Evolutionary conservation across 2,797 vertebrate genomes (phyloP).

Genomic region (Centropyge bicolor): DNA sequence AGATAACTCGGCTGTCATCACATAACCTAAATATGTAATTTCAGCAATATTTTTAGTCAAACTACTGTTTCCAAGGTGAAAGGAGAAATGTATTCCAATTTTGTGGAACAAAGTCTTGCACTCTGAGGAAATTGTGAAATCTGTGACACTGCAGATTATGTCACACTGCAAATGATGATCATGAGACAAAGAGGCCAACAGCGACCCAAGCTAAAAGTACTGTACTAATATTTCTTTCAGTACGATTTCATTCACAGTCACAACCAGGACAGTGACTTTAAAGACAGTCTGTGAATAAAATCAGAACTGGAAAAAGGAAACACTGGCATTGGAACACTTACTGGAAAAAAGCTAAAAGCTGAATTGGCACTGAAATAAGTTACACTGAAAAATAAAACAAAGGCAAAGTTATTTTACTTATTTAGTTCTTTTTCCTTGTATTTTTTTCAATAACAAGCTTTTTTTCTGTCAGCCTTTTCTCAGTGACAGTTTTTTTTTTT

Average conservation of each 20-base stretch:
- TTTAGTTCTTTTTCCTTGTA: too few relatives aligned
- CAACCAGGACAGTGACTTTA: neutral
- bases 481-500: too few relatives aligned
- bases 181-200: constrained; percentile 4
- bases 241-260: neutral
- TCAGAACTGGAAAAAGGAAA: neutral
- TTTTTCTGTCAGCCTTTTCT: too few relatives aligned
- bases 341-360: too few relatives aligned
- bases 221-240: neutral
- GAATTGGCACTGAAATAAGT: neutral
- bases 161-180: neutral
- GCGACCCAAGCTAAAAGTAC: neutral
- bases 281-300: neutral
- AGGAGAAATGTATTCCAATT: neutral
- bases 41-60: too few relatives aligned
- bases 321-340: too few relatives aligned
- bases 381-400: too few relatives aligned
- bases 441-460: too few relatives aligned
- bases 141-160: neutral
- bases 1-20: too few relatives aligned
- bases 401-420: too few relatives aligned
- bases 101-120: neutral
- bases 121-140: constrained; percentile 1
- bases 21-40: neutral
- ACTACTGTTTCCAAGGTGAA: neutral